These are phyloP conservation scores for Eristalinus sepulchralis DNA, from an alignment of 2,888 invertebrate species.

Conservation along the genomic window DNA sequence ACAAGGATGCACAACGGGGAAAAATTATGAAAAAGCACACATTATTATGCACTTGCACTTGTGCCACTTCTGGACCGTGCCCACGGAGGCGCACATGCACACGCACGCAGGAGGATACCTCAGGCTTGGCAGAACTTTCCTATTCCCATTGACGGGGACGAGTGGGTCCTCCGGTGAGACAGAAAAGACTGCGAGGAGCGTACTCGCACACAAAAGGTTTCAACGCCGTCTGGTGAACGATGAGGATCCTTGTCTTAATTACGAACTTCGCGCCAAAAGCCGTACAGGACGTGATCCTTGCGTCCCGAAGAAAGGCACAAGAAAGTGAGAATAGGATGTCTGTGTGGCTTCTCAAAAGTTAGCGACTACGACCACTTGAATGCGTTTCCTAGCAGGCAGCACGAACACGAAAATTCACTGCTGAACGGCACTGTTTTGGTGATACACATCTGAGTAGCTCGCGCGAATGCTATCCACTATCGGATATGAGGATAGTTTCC, in stretches of 20 bases:
- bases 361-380: background rate
- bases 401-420: constrained; percentile 1
- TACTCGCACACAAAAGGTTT: constrained; percentile 49
- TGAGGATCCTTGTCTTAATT: constrained; percentile 32
- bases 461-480: constrained; percentile 51
- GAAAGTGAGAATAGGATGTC: background rate
- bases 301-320: constrained; percentile 5
- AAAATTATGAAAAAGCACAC: constrained; percentile 65
- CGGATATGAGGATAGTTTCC: constrained; percentile 60
- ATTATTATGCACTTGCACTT: constrained; percentile 70
- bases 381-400: background rate
- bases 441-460: constrained; percentile 22
- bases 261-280: constrained; percentile 53
- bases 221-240: constrained; percentile 14
- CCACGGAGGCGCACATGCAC: constrained; percentile 12
- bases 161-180: constrained; percentile 28
- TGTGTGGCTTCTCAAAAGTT: background rate
- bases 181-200: constrained; percentile 25
- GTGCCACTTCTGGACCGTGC: constrained; percentile 66
- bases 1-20: constrained; percentile 48
- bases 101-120: constrained; percentile 31
- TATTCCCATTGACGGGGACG: constrained; percentile 35
- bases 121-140: constrained; percentile 19
- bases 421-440: background rate
- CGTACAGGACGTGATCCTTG: constrained; percentile 12